These are phyloP conservation scores for Athripsodes cinereus DNA, from an alignment of 2,888 invertebrate genomes.

Conservation along the genomic window DNA sequence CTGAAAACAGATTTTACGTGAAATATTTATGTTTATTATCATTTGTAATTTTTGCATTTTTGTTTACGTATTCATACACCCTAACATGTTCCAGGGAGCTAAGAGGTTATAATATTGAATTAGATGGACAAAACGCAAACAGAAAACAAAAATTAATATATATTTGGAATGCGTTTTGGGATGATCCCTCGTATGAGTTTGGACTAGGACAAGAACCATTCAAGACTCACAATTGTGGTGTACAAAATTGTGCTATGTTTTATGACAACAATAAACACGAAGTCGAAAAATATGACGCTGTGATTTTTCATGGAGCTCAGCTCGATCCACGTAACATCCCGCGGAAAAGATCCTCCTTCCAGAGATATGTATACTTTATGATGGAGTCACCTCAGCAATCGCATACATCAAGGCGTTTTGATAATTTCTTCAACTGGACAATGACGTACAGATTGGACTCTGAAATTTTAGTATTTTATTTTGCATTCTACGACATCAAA, in stretches of 20 bases:
- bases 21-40: too few relatives aligned
- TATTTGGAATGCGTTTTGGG: slow-evolving; percentile 35
- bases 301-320: slow-evolving; percentile 48
- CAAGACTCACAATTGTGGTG: slow-evolving; percentile 33
- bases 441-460: slow-evolving; percentile 52
- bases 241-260: slow-evolving; percentile 43
- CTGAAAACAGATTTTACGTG: too few relatives aligned
- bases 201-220: slow-evolving; percentile 37
- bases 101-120: neutral
- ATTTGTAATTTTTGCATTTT: neutral
- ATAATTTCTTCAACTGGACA: slow-evolving; percentile 50
- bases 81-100: neutral
- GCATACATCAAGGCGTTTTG: slow-evolving; percentile 28
- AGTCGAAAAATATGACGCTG: slow-evolving; percentile 43
- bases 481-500: slow-evolving; percentile 33
- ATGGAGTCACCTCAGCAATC: slow-evolving; percentile 41
- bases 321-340: slow-evolving; percentile 2
- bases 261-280: slow-evolving; percentile 34
- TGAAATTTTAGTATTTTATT: slow-evolving; percentile 44
- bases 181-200: slow-evolving; percentile 37
- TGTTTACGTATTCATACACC: neutral
- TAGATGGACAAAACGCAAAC: neutral
- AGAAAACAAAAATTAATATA: slow-evolving; percentile 12
- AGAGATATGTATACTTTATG: slow-evolving; percentile 47
- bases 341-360: slow-evolving; percentile 27